Evolutionary conservation across 2,797 vertebrate species (phyloP).

Genomic region (Takifugu ocellatus): DNA sequence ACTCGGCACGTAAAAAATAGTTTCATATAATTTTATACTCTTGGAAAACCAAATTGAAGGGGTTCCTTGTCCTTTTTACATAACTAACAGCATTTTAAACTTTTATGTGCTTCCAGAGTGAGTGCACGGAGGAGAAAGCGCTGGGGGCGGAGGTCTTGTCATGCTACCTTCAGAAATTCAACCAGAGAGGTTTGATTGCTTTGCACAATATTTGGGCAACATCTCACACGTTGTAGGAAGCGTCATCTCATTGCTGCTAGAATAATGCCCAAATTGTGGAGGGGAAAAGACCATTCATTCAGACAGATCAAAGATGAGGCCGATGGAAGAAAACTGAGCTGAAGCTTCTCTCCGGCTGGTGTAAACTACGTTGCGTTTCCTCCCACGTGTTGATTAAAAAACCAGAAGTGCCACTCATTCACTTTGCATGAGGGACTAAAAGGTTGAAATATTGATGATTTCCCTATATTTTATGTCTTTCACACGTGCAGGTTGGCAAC

Average conservation of each 20-base stretch:
- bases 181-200: constrained; percentile 32
- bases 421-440: constrained; percentile 35
- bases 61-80: constrained; percentile 29
- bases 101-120: constrained; percentile 52
- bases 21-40: constrained; percentile 55
- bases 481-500: constrained; percentile 19
- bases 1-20: constrained; percentile 52
- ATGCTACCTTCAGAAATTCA: constrained; percentile 32
- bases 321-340: background rate
- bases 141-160: constrained; percentile 50
- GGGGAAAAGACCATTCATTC: constrained; percentile 4
- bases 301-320: background rate
- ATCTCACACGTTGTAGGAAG: constrained; percentile 23
- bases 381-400: background rate
- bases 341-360: constrained; percentile 14
- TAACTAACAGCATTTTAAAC: constrained; percentile 58
- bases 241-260: constrained; percentile 1
- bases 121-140: constrained; percentile 45
- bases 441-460: constrained; percentile 53
- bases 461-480: constrained; percentile 27
- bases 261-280: constrained; percentile 15
- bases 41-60: constrained; percentile 42
- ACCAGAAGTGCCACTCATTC: constrained; percentile 19
- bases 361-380: background rate
- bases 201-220: constrained; percentile 32